phyloP scores from a whole-genome alignment of 2,113 vertebrate species.

The Potamarius usumacintae region DNA sequence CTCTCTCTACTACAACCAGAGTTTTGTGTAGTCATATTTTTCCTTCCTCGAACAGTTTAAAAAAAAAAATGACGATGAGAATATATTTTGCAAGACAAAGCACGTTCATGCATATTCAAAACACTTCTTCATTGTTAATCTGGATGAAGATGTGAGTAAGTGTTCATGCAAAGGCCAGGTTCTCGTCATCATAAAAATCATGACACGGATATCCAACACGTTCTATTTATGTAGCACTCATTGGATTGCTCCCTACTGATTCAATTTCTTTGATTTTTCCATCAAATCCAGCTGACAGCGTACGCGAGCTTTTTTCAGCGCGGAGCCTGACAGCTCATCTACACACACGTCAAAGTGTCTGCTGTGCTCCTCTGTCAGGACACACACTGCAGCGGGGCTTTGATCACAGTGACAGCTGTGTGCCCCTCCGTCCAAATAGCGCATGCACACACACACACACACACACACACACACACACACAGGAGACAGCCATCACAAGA shows the following conservation, averaged over 20 bases:
- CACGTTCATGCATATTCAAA: background rate
- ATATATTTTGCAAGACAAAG: background rate
- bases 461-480: conserved; percentile 19
- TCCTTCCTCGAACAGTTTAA: background rate
- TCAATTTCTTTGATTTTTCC: background rate
- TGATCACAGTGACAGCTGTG: conserved; percentile 45
- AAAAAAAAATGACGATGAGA: background rate
- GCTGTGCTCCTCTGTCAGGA: conserved; percentile 44
- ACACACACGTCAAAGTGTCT: conserved; percentile 45
- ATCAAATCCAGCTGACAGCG: background rate
- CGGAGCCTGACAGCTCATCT: conserved; percentile 35
- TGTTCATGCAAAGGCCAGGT: background rate
- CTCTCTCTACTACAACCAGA: background rate
- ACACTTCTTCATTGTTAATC: background rate
- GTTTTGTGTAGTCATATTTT: background rate
- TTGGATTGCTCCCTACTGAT: background rate
- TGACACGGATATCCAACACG: background rate
- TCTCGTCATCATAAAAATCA: background rate
- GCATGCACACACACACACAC: conserved; percentile 12
- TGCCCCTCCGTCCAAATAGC: background rate
- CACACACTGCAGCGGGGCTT: conserved; percentile 14
- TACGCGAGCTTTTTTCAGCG: conserved; percentile 6
- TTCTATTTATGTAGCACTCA: background rate
- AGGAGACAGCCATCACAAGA: conserved; percentile 40
- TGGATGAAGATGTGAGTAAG: background rate